These are phyloP conservation scores for Cistogaster globosa DNA, from an alignment of 2,888 invertebrate species.

Conservation along the genomic window DNA sequence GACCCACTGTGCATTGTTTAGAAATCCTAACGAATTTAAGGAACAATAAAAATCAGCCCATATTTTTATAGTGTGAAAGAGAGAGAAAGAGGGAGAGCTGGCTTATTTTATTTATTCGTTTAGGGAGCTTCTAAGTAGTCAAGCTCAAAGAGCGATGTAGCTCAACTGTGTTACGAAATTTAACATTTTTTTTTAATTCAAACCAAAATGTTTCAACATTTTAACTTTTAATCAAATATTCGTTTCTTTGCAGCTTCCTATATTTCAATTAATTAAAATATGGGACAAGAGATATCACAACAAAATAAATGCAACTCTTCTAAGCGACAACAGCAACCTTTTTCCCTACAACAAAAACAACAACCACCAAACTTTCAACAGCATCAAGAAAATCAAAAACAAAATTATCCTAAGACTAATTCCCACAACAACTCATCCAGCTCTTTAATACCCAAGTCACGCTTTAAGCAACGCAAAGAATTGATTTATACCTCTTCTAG, in stretches of 20 bases:
- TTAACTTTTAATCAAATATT: neutral
- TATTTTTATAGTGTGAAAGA: too few relatives aligned
- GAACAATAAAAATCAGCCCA: too few relatives aligned
- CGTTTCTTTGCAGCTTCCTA: slow-evolving; percentile 74
- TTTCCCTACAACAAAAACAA: slow-evolving; percentile 67
- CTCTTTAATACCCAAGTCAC: slow-evolving; percentile 66
- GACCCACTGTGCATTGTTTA: too few relatives aligned
- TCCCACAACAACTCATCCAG: slow-evolving; percentile 45
- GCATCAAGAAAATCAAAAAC: slow-evolving; percentile 70
- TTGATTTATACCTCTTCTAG: slow-evolving; percentile 76
- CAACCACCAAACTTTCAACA: slow-evolving; percentile 68
- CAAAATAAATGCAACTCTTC: slow-evolving; percentile 77
- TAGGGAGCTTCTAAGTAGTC: too few relatives aligned
- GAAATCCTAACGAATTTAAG: too few relatives aligned
- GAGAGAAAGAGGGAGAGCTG: too few relatives aligned
- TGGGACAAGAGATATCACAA: slow-evolving; percentile 84
- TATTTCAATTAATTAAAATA: slow-evolving; percentile 80
- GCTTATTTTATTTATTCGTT: too few relatives aligned
- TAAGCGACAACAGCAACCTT: slow-evolving; percentile 76
- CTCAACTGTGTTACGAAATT: too few relatives aligned
- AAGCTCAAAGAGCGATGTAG: too few relatives aligned
- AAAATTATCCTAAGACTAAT: slow-evolving; percentile 64
- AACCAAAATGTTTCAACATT: too few relatives aligned
- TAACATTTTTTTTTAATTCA: too few relatives aligned
- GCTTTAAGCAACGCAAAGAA: slow-evolving; percentile 73